Conservation (phyloP, 2,888 invertebrate genomes). For the Orchestes rusci region DNA sequence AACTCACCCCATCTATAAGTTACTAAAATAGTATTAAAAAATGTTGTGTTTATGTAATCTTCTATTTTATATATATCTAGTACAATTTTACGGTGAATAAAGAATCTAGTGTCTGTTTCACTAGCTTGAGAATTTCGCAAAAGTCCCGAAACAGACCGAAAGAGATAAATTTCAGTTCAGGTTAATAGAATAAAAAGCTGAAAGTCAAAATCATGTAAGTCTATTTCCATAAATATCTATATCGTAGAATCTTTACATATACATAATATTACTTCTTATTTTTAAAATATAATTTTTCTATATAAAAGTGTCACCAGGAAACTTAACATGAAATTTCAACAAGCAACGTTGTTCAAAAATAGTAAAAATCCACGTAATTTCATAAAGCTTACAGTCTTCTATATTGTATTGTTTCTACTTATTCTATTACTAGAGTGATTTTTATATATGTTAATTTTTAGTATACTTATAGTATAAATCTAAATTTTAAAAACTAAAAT, state of each 20-base stretch:
- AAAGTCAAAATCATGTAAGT: slow-evolving; percentile 40
- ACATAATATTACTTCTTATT: slow-evolving; percentile 40
- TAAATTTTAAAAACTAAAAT: slow-evolving; percentile 34
- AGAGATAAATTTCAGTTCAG: slow-evolving; percentile 17
- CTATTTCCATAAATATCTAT: slow-evolving; percentile 41
- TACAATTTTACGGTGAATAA: too few relatives aligned
- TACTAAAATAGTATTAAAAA: slow-evolving; percentile 15
- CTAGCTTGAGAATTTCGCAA: slow-evolving; percentile 8
- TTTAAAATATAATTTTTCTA: slow-evolving; percentile 44
- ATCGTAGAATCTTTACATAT: slow-evolving; percentile 45
- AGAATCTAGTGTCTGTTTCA: too few relatives aligned
- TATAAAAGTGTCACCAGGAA: slow-evolving; percentile 46
- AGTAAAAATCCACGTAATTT: slow-evolving; percentile 33
- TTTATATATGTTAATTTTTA: slow-evolving; percentile 10
- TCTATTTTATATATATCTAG: slow-evolving; percentile 2
- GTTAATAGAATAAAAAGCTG: slow-evolving; percentile 23
- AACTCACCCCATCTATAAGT: slow-evolving; percentile 1
- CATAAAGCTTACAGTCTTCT: slow-evolving; percentile 42
- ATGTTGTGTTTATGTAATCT: slow-evolving; percentile 33
- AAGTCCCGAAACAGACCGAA: neutral
- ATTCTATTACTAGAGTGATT: slow-evolving; percentile 37
- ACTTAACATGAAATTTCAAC: slow-evolving; percentile 37
- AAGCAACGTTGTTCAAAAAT: slow-evolving; percentile 30
- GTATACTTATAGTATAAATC: slow-evolving; percentile 16
- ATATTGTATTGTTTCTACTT: slow-evolving; percentile 35